Conservation (phyloP, 2,797 vertebrate genomes). For the Antennarius maculatus region DNA sequence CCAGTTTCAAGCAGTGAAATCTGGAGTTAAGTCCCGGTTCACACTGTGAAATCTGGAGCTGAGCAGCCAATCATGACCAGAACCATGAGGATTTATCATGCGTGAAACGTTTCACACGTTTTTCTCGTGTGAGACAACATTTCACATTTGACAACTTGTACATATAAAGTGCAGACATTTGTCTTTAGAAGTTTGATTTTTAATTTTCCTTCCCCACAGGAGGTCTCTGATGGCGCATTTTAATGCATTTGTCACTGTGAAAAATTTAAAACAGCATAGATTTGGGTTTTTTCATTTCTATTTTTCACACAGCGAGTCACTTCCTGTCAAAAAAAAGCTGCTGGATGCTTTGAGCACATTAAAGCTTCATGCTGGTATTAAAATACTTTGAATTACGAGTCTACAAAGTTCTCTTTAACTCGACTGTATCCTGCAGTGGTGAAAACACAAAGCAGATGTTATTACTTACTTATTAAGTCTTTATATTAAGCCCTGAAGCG, state of each 20-base stretch:
- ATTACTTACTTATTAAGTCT: background rate
- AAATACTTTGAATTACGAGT: too few relatives aligned
- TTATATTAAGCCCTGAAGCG: constrained; percentile 3
- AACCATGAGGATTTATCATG: background rate
- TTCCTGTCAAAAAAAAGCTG: background rate
- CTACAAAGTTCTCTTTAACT: too few relatives aligned
- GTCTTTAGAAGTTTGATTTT: background rate
- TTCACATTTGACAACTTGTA: background rate
- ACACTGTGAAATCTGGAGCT: too few relatives aligned
- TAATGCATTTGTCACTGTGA: background rate
- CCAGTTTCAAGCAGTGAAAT: too few relatives aligned
- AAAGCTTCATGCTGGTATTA: background rate
- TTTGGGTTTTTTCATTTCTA: too few relatives aligned
- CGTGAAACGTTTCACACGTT: background rate
- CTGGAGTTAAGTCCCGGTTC: too few relatives aligned
- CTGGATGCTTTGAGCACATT: background rate
- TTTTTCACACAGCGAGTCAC: background rate
- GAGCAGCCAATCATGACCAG: background rate
- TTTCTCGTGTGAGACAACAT: background rate
- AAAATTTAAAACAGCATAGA: too few relatives aligned
- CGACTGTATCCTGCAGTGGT: too few relatives aligned
- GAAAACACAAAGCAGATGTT: background rate
- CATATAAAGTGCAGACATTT: background rate
- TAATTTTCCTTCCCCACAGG: background rate
- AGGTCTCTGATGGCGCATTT: background rate